phyloP scores from a whole-genome alignment of 2,797 vertebrate species.

The Catamblyrhynchus diadema region DNA sequence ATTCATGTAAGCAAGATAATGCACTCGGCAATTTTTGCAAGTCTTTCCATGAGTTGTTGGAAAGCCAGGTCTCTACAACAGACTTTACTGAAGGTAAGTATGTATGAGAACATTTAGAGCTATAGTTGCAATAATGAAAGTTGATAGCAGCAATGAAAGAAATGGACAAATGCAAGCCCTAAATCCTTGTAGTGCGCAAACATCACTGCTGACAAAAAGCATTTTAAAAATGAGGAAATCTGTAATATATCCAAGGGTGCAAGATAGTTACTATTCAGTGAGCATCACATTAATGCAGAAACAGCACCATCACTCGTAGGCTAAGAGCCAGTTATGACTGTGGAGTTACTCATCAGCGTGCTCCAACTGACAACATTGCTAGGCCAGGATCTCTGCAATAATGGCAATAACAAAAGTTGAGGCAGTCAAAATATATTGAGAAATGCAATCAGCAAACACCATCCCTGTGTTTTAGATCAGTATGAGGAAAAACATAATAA shows the following conservation, averaged over 20 bases:
- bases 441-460: background rate
- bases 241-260: background rate
- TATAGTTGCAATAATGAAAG: background rate
- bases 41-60: background rate
- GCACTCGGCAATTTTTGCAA: background rate
- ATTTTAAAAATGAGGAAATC: constrained; percentile 15
- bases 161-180: background rate
- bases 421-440: background rate
- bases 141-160: background rate
- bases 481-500: background rate
- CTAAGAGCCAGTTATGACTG: background rate
- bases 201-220: background rate
- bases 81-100: background rate
- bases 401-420: background rate
- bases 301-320: background rate
- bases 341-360: background rate
- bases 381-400: background rate
- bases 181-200: background rate
- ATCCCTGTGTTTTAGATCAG: background rate
- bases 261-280: constrained; percentile 13
- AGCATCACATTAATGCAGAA: background rate
- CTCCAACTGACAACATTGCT: background rate
- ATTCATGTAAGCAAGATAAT: background rate
- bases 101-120: background rate
- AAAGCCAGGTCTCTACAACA: background rate